These are phyloP conservation scores for Molothrus ater DNA, from an alignment of 2,797 vertebrate genomes.

Conservation along the genomic window DNA sequence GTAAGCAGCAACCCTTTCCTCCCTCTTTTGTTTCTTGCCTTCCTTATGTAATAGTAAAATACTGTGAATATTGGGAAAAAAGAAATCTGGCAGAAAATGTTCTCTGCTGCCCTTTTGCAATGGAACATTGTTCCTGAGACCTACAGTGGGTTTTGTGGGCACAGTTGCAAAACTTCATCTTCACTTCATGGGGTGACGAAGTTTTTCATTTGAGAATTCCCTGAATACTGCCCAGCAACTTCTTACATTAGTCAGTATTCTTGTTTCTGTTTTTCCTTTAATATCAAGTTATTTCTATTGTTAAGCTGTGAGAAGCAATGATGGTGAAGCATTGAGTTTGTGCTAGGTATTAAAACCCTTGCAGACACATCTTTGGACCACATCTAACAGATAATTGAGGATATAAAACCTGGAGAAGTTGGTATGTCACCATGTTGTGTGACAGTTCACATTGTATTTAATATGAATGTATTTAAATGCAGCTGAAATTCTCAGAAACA, in stretches of 20 bases:
- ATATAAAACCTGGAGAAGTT: neutral
- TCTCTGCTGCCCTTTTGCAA: conserved; percentile 25
- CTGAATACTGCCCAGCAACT: neutral
- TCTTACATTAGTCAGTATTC: neutral
- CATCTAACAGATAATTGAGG: neutral
- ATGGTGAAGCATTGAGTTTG: neutral
- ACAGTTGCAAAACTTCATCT: conserved; percentile 15
- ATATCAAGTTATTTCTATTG: neutral
- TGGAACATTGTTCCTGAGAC: neutral
- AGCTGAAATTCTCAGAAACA: neutral
- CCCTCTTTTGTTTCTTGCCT: conserved; percentile 42
- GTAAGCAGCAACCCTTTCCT: conserved; percentile 20
- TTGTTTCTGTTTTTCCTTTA: neutral
- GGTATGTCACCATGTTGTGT: neutral
- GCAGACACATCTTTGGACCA: neutral
- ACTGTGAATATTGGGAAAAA: neutral
- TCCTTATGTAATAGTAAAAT: conserved; percentile 34
- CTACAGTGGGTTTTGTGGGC: neutral
- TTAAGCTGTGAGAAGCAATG: neutral
- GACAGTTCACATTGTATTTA: neutral
- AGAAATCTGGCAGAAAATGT: neutral
- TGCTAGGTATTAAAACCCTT: neutral
- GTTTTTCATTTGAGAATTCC: neutral
- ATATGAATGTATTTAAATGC: neutral
- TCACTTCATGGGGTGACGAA: neutral